Evolutionary conservation across 1,140 invertebrate species (phyloP).

Genomic region (Zaprionus kolodkinae): DNA sequence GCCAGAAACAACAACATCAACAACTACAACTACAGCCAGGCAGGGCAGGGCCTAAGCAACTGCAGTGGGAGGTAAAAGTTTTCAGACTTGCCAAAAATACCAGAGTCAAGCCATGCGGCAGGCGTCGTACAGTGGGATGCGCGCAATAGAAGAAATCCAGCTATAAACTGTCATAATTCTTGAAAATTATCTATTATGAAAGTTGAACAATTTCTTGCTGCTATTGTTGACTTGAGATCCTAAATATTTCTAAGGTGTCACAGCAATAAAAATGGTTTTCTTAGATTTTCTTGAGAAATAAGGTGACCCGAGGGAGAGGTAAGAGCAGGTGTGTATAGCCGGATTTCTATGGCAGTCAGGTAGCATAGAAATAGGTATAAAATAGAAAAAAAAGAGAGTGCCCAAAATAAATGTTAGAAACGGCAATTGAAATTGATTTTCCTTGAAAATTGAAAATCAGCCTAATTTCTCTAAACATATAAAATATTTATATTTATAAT

Average conservation of each 20-base stretch:
- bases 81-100: conserved; percentile 70
- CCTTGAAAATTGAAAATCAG: neutral
- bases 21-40: too few species aligned
- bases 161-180: neutral
- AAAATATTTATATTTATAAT: neutral
- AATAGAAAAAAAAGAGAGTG: neutral
- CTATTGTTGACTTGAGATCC: neutral
- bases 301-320: neutral
- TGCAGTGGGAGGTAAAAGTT: conserved; percentile 46
- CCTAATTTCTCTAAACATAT: neutral
- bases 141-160: neutral
- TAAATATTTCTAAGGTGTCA: conserved; percentile 3
- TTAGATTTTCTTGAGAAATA: neutral
- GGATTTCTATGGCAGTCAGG: neutral
- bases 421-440: neutral
- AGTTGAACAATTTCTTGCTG: neutral
- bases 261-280: neutral
- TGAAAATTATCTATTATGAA: neutral
- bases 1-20: conserved; percentile 39
- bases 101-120: conserved; percentile 32
- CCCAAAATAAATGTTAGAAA: neutral
- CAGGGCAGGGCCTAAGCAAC: conserved; percentile 29
- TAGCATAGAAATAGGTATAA: neutral
- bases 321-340: neutral
- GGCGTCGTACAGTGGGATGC: conserved; percentile 45